These are phyloP conservation scores for Tenthredo distinguenda DNA, from an alignment of 2,888 invertebrate genomes.

Conservation along the genomic window DNA sequence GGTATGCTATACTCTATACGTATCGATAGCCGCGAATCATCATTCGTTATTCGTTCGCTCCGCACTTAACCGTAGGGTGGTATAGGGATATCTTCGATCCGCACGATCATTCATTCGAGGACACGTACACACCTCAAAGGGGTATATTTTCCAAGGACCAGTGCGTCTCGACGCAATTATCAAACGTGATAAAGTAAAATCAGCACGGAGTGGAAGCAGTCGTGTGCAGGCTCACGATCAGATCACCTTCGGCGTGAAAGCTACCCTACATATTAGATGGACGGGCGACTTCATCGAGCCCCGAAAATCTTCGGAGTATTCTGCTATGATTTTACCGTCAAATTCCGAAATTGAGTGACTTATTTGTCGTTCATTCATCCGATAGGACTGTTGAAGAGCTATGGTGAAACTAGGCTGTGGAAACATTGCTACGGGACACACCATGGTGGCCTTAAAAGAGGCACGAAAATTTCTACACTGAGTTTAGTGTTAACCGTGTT, in stretches of 20 bases:
- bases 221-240: too few relatives aligned
- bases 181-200: background rate
- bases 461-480: background rate
- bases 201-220: too few relatives aligned
- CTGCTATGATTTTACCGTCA: too few relatives aligned
- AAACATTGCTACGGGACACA: background rate
- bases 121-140: background rate
- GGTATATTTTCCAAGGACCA: background rate
- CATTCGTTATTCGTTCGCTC: conserved; percentile 25
- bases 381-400: background rate
- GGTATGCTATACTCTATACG: background rate
- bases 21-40: conserved; percentile 1
- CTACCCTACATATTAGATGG: too few relatives aligned
- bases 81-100: background rate
- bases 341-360: too few relatives aligned
- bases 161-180: background rate
- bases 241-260: too few relatives aligned
- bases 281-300: too few relatives aligned
- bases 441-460: background rate
- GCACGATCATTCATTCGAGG: background rate
- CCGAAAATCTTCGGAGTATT: too few relatives aligned
- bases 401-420: background rate
- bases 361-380: too few relatives aligned
- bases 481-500: background rate
- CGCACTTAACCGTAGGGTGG: background rate